A percentile compares a stretch with the other conserved stretches of the same genome.
These are phyloP conservation scores for Spodoptera exigua DNA, from an alignment of 2,888 invertebrate species.

Conservation along the genomic window DNA sequence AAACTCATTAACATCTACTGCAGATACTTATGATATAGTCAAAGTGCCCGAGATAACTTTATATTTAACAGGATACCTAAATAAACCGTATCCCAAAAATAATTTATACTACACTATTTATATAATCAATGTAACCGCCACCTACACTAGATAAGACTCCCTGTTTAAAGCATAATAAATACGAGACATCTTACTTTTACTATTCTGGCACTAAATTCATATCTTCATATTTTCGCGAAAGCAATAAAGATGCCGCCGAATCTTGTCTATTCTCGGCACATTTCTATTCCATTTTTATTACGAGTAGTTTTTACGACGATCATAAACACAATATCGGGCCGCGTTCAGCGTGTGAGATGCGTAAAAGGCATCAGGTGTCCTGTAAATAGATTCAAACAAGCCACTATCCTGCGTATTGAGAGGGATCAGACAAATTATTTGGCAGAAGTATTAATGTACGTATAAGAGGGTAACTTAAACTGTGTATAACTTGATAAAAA, in stretches of 20 bases:
- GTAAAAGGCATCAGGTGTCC: slow-evolving; percentile 58
- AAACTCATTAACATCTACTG: too few species aligned
- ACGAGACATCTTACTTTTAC: slow-evolving; percentile 18
- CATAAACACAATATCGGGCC: slow-evolving; percentile 43
- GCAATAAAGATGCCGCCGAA: slow-evolving; percentile 7
- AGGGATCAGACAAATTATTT: background rate
- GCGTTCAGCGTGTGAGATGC: slow-evolving; percentile 15
- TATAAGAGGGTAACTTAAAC: too few species aligned
- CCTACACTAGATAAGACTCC: background rate
- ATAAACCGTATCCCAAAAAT: too few species aligned
- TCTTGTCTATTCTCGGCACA: slow-evolving; percentile 23
- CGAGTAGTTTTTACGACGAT: slow-evolving; percentile 41
- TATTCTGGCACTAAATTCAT: slow-evolving; percentile 28
- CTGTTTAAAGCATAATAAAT: slow-evolving; percentile 19
- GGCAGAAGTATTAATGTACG: slow-evolving; percentile 18
- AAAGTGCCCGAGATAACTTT: background rate
- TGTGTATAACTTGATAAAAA: too few species aligned
- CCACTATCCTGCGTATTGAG: slow-evolving; percentile 6
- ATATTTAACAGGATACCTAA: too few species aligned
- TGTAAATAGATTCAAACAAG: slow-evolving; percentile 53
- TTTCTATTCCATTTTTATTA: slow-evolving; percentile 38
- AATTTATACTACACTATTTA: too few species aligned
- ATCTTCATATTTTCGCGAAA: slow-evolving; percentile 10
- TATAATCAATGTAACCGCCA: too few species aligned
- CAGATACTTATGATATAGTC: too few species aligned